These are phyloP conservation scores for Nyctibius grandis DNA, from an alignment of 2,797 vertebrate genomes.

Conservation along the genomic window DNA sequence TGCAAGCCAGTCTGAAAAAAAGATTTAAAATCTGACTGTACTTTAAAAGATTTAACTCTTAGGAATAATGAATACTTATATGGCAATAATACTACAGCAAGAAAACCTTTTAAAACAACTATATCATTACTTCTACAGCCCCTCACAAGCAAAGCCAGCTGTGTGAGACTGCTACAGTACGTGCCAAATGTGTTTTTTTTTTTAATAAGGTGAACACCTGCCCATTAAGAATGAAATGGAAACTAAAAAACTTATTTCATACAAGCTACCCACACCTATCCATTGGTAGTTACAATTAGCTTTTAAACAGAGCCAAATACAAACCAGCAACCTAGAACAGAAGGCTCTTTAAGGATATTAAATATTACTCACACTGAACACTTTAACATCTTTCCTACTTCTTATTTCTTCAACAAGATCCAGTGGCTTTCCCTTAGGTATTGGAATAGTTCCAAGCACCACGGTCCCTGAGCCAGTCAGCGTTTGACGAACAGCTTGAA, in stretches of 20 bases:
- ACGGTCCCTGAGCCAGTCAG: conserved; percentile 72
- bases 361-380: conserved; percentile 85
- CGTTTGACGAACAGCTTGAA: conserved; percentile 80
- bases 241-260: neutral
- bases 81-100: neutral
- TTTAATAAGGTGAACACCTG: conserved; percentile 49
- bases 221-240: conserved; percentile 37
- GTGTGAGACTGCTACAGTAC: neutral
- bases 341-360: conserved; percentile 1
- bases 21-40: neutral
- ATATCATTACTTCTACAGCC: neutral
- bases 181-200: neutral
- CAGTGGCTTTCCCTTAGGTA: conserved; percentile 86
- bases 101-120: conserved; percentile 15
- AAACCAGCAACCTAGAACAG: neutral
- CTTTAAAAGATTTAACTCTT: neutral
- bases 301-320: conserved; percentile 4
- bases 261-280: neutral
- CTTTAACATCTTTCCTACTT: conserved; percentile 81
- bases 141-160: conserved; percentile 38
- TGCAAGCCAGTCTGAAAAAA: neutral
- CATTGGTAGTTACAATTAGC: neutral
- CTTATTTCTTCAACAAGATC: conserved; percentile 92
- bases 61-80: conserved; percentile 2
- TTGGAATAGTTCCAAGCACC: conserved; percentile 90